Evolutionary conservation across 2,113 vertebrate species (phyloP), one percentile per base, ranked within the genome.

Genomic region (Serinus canaria): DNA sequence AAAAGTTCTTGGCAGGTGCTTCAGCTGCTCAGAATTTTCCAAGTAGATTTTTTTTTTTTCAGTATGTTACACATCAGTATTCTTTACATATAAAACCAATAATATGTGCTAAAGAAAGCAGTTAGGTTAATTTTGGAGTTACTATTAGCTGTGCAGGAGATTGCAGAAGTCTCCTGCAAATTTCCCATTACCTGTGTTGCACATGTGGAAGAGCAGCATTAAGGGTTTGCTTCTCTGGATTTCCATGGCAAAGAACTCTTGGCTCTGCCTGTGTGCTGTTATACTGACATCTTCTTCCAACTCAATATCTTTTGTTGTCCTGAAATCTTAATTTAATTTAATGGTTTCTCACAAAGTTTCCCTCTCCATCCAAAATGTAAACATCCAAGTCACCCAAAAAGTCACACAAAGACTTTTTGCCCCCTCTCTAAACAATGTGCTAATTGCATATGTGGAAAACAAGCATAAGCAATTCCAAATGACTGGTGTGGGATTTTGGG

Each of bases 301-400:
- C 9, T 58, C 21, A 6, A n/a, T 70, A 46, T 7, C 10, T 83
- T 62, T n/a, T 70, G 23, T 77, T 9, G 44, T 47, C 9, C 13
- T 84, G 43, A 27, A 3, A 5, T 13, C 1, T 0, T n/a, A 69
- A 27, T 13, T 60, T 49, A 50, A 81, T 16, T 23, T 23, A 70
- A 11, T 10, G 7, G 6, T 72, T 89, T 89, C 50, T 83, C 35
- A 78, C 41, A 74, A 22, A 16, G 0, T 58, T 37, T 6, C 1
- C 1, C 1, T 2, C 1, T 1, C 1, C 13, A 9, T 5, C 12
- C 0, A 1, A 46, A 59, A 74, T 28, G 6, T 21, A 68, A 70
- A 5, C 27, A 47, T 4, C 13, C 37, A 60, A n/a, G 10, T 64
- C 31, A 56, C 25, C 9, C 15, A 88, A 92, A 86, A 60, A n/a